Base-by-base conservation (phyloP, 1,140 invertebrate species). In the Holcopasites calliopsidis region DNA sequence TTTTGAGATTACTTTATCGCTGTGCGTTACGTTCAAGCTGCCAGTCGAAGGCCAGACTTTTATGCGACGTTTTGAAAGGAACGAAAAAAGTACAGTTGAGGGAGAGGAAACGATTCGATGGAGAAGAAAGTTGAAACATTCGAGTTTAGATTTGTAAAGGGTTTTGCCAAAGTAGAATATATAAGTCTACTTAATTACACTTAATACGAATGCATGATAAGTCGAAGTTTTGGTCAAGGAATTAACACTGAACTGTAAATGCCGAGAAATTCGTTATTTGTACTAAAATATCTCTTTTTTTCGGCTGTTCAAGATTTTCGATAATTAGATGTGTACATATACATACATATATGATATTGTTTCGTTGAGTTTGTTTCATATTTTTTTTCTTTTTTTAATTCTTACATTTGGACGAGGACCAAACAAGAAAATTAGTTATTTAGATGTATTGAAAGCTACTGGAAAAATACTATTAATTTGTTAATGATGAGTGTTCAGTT, bases 181-280 rank as follows among this genome's bases (percentile, higher is more conserved):
- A 54, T 89, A 86, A 83, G 84, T 86, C 83, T 87, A 87, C 82
- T 87, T 81, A 83, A 62, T n/a, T 83, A 84, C 85, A 85, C 80
- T 71, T 81, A 86, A 78, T 82, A 68, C 85, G 77, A 80, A 73
- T 88, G 79, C 86, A 88, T 60, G 64, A 86, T 86, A 85, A 86
- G 80, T 76, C 49, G 54, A 55, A 42, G 70, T 84, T 84, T 72
- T 66, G 81, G 83, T 84, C 77, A 73, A 76, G 60, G 79, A 64
- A 84, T 80, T 77, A 74, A 83, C 76, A 80, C 86, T 77, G 58
- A 86, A 87, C 87, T 89, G 85, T 88, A 88, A 80, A 88, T 88
- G 83, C 77, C 47, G 16, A 82, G 42, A 76, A 80, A 82, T 72
- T 84, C 54, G 42, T 76, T 74, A 72, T 82, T 77, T 77, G 78